Evolutionary conservation across 1,140 invertebrate genomes (phyloP).

Genomic region (Metopolophium dirhodum): DNA sequence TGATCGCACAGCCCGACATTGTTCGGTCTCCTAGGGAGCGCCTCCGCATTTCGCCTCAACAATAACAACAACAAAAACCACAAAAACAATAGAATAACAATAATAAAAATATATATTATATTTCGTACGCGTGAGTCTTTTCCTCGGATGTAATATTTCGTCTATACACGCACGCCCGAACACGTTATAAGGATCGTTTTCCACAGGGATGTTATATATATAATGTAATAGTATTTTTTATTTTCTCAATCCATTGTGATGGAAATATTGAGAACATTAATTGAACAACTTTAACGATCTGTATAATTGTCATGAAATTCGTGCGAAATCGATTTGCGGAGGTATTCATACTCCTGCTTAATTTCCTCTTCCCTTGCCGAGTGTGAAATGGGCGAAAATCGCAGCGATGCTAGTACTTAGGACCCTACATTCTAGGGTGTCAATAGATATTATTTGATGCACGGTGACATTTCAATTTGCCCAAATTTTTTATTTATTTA

Average conservation of each 20-base stretch:
- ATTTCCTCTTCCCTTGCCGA: not conserved
- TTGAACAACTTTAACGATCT: not conserved
- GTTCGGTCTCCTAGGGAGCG: not conserved
- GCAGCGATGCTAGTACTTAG: not conserved
- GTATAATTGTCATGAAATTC: not conserved
- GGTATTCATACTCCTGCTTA: not conserved
- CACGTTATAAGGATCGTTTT: not conserved
- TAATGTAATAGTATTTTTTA: not conserved
- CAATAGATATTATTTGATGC: not conserved
- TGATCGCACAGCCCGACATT: not conserved
- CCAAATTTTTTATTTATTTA: not conserved
- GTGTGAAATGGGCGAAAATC: not conserved
- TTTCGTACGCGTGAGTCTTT: not conserved
- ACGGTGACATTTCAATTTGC: not conserved
- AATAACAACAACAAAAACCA: not conserved
- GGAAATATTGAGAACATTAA: not conserved
- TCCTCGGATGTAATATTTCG: not conserved
- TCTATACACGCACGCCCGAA: not conserved
- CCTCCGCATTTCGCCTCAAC: not conserved
- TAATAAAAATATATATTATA: conserved; percentile 10
- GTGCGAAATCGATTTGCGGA: not conserved
- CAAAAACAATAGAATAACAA: not conserved
- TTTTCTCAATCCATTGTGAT: not conserved
- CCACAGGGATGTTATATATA: not conserved
- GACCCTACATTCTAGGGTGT: not conserved